Conservation (phyloP, 2,113 vertebrate genomes). For the Pampusana beccarii region DNA sequence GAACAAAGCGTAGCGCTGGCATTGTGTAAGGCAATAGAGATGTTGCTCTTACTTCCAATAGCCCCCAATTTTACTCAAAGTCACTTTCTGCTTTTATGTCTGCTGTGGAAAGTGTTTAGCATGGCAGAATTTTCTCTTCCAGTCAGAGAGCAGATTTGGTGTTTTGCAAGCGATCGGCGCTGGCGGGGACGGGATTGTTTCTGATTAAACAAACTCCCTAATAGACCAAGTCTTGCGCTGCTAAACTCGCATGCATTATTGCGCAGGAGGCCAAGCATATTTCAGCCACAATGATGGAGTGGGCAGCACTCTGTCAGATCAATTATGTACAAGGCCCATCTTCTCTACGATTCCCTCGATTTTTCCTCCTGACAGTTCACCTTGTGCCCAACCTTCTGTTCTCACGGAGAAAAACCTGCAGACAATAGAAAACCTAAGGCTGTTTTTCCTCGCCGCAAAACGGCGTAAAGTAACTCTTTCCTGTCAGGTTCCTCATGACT, state of each 20-base stretch:
- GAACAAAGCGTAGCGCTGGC: neutral
- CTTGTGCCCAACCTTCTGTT: conserved; percentile 76
- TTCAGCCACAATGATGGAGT: conserved; percentile 68
- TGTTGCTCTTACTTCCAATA: neutral
- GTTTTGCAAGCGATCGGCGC: conserved; percentile 38
- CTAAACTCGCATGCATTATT: conserved; percentile 62
- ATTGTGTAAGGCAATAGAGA: neutral
- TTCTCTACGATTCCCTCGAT: conserved; percentile 73
- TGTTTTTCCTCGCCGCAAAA: conserved; percentile 12
- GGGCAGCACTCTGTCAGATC: conserved; percentile 78
- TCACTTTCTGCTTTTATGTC: conserved; percentile 33
- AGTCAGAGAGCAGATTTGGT: conserved; percentile 2
- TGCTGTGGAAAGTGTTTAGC: conserved; percentile 28
- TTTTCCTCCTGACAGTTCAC: conserved; percentile 75
- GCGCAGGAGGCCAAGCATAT: conserved; percentile 49
- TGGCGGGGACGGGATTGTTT: conserved; percentile 56
- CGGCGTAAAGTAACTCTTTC: conserved; percentile 58
- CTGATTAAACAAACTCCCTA: conserved; percentile 67
- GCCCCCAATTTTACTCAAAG: neutral
- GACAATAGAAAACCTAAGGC: conserved; percentile 54
- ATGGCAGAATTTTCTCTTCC: conserved; percentile 37
- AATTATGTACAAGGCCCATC: conserved; percentile 76
- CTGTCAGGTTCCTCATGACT: conserved; percentile 40
- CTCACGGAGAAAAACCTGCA: conserved; percentile 65
- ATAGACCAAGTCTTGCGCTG: conserved; percentile 56